Evolutionary conservation across 2,888 invertebrate species (phyloP).

Genomic region (Diarsia rubi): DNA sequence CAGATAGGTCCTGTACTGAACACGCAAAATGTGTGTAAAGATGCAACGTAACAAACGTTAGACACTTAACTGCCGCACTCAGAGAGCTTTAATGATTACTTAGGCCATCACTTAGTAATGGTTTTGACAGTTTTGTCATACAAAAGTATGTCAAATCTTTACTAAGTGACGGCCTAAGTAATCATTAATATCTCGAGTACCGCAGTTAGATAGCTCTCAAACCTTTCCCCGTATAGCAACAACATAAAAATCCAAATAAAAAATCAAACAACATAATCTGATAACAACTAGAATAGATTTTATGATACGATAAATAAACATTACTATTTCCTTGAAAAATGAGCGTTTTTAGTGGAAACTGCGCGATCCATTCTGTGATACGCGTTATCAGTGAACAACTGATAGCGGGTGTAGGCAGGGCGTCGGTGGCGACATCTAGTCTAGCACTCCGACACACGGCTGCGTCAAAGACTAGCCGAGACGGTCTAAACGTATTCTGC

Average conservation of each 20-base stretch:
- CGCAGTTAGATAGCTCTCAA: too few species aligned
- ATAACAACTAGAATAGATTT: constrained; percentile 64
- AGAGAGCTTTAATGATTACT: too few species aligned
- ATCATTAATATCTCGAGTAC: too few species aligned
- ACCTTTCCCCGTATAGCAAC: constrained; percentile 52
- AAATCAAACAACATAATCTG: constrained; percentile 63
- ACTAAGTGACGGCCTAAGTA: too few species aligned
- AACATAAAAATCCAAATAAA: constrained; percentile 52
- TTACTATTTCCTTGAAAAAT: constrained; percentile 69
- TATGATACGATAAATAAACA: constrained; percentile 64
- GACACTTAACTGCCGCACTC: too few species aligned
- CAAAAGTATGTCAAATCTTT: too few species aligned
- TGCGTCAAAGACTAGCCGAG: constrained; percentile 59
- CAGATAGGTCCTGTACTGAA: constrained; percentile 19
- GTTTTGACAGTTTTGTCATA: too few species aligned
- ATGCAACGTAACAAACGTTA: constrained; percentile 4
- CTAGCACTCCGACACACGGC: constrained; percentile 67
- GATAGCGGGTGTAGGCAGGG: constrained; percentile 74
- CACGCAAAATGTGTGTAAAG: background rate
- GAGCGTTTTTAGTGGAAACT: constrained; percentile 71
- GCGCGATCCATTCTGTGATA: constrained; percentile 71
- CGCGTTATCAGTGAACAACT: constrained; percentile 75
- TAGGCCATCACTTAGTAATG: too few species aligned
- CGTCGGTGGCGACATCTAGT: constrained; percentile 80
- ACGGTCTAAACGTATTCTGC: constrained; percentile 47